A percentile compares a stretch with the other conserved stretches of the same genome.
These are phyloP conservation scores for Metallyticus violacea DNA, from an alignment of 2,888 invertebrate genomes.

Conservation along the genomic window DNA sequence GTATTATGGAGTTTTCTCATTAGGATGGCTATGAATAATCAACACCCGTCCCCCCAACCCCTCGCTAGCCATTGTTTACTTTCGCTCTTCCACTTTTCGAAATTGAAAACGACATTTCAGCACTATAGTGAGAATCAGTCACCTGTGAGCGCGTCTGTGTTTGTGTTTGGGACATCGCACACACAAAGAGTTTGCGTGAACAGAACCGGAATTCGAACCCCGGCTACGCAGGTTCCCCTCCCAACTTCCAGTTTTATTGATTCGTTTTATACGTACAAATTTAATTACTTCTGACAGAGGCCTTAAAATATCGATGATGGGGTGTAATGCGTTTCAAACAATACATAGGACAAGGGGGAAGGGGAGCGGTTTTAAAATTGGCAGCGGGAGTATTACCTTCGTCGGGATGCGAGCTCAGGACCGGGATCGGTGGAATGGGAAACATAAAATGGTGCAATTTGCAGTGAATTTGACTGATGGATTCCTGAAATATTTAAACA, in stretches of 20 bases:
- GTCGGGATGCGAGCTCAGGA: background rate
- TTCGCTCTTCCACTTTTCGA: background rate
- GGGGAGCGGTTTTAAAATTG: background rate
- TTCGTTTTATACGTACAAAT: background rate
- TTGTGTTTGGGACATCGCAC: background rate
- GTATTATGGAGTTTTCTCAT: background rate
- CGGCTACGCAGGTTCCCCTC: background rate
- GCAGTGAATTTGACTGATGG: background rate
- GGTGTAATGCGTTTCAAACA: background rate
- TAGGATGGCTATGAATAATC: background rate
- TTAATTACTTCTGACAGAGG: background rate
- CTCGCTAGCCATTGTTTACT: background rate
- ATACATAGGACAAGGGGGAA: background rate
- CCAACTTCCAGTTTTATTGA: background rate
- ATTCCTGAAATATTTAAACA: background rate
- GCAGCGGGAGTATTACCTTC: background rate
- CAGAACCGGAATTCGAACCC: background rate
- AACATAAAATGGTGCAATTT: background rate
- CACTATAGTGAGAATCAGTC: background rate
- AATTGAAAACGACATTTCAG: background rate
- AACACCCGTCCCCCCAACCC: too few relatives aligned
- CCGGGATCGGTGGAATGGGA: background rate
- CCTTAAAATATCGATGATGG: background rate
- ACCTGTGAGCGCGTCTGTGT: background rate
- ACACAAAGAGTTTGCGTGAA: background rate